Percentiles rank a stretch among this genome's conserved stretches.
Conservation (phyloP, 2,113 vertebrate genomes). For the Pica pica region DNA sequence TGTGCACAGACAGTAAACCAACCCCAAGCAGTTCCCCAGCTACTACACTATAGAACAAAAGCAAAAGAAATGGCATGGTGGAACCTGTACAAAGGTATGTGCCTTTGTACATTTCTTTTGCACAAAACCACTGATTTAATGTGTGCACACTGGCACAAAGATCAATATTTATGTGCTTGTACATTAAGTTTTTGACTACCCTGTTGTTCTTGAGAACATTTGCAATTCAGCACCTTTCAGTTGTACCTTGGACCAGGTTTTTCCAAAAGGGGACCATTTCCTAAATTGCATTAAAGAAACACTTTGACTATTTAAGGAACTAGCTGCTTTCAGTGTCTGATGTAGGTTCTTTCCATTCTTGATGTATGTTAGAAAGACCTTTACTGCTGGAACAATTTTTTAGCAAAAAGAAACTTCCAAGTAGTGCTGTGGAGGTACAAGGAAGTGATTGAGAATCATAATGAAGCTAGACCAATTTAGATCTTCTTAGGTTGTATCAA, state of each 20-base stretch:
- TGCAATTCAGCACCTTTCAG: neutral
- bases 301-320: neutral
- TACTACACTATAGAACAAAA: neutral
- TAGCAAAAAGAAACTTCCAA: neutral
- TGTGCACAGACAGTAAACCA: neutral
- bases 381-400: neutral
- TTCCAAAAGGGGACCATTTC: neutral
- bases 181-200: neutral
- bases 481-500: neutral
- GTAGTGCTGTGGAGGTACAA: neutral
- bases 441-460: neutral
- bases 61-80: neutral
- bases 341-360: neutral
- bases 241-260: neutral
- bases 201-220: neutral
- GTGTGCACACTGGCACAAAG: neutral
- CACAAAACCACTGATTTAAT: neutral
- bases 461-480: fast-evolving
- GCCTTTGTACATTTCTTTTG: neutral
- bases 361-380: neutral
- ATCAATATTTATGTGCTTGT: neutral
- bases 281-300: neutral
- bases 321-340: neutral
- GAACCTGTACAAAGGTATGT: neutral
- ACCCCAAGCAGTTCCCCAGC: neutral